These are phyloP conservation scores for Oryzias celebensis DNA, from an alignment of 2,113 vertebrate genomes.

Conservation along the genomic window DNA sequence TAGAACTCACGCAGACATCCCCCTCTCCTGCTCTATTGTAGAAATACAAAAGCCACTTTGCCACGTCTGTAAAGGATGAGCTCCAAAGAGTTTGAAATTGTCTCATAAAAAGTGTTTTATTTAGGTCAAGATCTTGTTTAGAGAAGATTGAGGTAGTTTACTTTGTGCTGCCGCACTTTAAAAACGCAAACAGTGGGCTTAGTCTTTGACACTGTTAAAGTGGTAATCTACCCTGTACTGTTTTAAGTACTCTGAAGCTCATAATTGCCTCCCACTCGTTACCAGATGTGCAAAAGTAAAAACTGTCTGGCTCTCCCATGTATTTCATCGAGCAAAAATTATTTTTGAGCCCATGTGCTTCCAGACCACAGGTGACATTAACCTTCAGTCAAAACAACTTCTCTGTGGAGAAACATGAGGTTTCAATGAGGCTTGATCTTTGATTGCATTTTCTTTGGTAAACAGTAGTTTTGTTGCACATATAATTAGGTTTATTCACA, in stretches of 20 bases:
- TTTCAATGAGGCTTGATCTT: background rate
- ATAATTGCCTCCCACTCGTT: background rate
- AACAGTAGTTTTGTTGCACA: background rate
- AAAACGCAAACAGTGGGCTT: no score
- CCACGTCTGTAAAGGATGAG: no score
- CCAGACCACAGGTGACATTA: background rate
- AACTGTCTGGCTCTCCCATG: background rate
- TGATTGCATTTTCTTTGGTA: background rate
- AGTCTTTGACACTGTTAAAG: background rate
- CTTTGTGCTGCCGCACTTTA: no score
- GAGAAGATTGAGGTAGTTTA: no score
- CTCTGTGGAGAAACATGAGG: background rate
- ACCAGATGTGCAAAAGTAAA: background rate
- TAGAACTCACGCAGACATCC: background rate
- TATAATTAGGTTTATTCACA: background rate
- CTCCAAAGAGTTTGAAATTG: background rate
- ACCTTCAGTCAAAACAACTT: background rate
- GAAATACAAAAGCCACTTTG: background rate
- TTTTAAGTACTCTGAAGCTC: background rate
- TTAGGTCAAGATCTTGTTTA: no score
- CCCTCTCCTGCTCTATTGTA: background rate
- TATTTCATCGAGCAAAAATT: background rate
- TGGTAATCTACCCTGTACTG: background rate
- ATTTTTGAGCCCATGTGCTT: background rate
- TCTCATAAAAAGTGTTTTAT: no score